Evolutionary conservation across 2,113 vertebrate species (phyloP).

Genomic region (Myotis lucifugus): DNA sequence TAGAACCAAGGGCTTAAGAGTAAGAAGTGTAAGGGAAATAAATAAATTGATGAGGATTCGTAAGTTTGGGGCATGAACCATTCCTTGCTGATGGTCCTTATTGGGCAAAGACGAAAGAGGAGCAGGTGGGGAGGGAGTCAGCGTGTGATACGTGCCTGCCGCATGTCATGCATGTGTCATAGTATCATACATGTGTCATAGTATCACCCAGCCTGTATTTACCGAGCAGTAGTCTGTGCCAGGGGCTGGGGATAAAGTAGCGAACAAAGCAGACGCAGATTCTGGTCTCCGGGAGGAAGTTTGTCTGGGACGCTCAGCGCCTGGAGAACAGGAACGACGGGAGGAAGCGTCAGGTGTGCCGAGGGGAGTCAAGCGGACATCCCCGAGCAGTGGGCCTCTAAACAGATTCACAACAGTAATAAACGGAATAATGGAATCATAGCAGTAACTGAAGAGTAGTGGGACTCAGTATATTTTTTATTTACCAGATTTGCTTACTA

Average conservation of each 20-base stretch:
- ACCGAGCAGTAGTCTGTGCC: background rate
- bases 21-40: background rate
- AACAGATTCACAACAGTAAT: background rate
- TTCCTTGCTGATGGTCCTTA: background rate
- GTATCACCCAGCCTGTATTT: rapidly evolving
- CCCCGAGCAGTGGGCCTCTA: background rate
- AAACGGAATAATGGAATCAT: too few species aligned
- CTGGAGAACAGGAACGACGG: background rate
- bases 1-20: background rate
- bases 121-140: too few species aligned
- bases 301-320: too few species aligned
- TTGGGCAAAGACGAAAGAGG: background rate
- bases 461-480: background rate
- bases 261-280: rapidly evolving
- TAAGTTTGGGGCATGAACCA: too few species aligned
- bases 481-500: background rate
- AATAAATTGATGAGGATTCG: rapidly evolving
- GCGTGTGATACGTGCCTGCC: rapidly evolving
- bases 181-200: rapidly evolving
- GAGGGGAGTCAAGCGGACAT: background rate
- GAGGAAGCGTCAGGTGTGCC: too few species aligned
- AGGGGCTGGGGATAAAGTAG: background rate
- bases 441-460: background rate
- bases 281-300: background rate
- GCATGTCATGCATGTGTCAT: rapidly evolving